Evolutionary conservation across 2,888 invertebrate species (phyloP).

Genomic region (Morpho achilles): DNA sequence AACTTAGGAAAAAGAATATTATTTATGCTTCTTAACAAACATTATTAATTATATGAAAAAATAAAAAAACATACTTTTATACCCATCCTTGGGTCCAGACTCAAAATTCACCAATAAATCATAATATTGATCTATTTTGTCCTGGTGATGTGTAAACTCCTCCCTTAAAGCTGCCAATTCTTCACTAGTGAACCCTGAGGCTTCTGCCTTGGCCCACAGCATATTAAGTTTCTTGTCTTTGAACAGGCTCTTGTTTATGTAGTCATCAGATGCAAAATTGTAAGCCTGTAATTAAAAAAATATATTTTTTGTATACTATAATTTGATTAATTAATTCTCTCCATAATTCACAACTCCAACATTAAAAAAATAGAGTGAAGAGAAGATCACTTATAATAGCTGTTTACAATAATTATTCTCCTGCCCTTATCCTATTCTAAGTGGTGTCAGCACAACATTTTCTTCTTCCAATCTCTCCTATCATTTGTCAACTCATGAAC

Average conservation of each 20-base stretch:
- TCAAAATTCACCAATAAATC: conserved; percentile 86
- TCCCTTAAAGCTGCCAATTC: conserved; percentile 90
- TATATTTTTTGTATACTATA: too few species aligned
- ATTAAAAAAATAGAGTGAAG: too few species aligned
- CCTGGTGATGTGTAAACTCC: conserved; percentile 95
- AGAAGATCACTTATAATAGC: too few species aligned
- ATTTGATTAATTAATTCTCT: too few species aligned
- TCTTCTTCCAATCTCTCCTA: too few species aligned
- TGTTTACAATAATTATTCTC: too few species aligned
- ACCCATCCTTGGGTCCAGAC: conserved; percentile 74
- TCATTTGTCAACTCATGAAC: too few species aligned
- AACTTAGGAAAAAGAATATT: too few species aligned
- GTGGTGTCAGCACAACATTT: too few species aligned
- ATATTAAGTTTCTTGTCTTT: conserved; percentile 94
- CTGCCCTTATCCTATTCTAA: too few species aligned
- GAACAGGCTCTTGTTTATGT: conserved; percentile 87
- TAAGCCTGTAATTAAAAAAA: conserved; percentile 37
- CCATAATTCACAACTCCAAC: too few species aligned
- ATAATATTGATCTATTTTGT: conserved; percentile 94
- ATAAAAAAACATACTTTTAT: conserved; percentile 79
- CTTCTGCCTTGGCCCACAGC: conserved; percentile 93
- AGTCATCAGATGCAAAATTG: conserved; percentile 75
- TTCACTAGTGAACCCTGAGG: conserved; percentile 90
- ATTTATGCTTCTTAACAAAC: not conserved
- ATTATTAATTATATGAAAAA: not conserved